A percentile compares a stretch with the other conserved stretches of the same genome.
Conservation (phyloP, 2,888 invertebrate genomes). For the Tupiocoris notatus region DNA sequence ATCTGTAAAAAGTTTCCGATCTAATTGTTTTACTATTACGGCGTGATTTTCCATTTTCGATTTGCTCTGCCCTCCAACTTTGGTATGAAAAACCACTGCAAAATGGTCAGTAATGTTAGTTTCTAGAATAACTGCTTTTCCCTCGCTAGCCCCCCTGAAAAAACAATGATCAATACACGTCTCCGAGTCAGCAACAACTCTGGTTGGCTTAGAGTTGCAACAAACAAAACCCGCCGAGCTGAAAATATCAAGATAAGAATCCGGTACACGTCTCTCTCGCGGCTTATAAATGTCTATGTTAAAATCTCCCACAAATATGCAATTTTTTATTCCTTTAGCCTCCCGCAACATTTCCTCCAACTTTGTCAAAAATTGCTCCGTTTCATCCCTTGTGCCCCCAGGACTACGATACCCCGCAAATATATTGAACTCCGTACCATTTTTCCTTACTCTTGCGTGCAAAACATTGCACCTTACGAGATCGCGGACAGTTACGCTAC, state of each 20-base stretch:
- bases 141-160: not conserved
- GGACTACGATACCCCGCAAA: constrained; percentile 7
- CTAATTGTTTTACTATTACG: not conserved
- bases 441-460: not conserved
- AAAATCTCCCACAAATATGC: not conserved
- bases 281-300: constrained; percentile 3
- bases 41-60: not conserved
- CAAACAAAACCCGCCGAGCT: not conserved
- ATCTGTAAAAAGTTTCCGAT: not conserved
- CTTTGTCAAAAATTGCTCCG: not conserved
- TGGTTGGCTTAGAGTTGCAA: not conserved
- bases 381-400: not conserved
- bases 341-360: not conserved
- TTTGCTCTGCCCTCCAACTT: not conserved
- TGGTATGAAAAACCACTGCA: not conserved
- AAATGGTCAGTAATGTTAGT: no score
- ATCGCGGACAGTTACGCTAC: not conserved
- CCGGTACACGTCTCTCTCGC: not conserved
- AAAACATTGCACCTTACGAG: not conserved
- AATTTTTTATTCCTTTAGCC: not conserved
- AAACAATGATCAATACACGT: not conserved
- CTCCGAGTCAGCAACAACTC: not conserved
- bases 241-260: not conserved
- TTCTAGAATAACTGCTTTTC: not conserved
- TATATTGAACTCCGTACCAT: not conserved